A percentile compares a stretch with the other conserved stretches of the same genome.
phyloP scores from a whole-genome alignment of 2,888 invertebrate genomes.

The Eledone cirrhosa region DNA sequence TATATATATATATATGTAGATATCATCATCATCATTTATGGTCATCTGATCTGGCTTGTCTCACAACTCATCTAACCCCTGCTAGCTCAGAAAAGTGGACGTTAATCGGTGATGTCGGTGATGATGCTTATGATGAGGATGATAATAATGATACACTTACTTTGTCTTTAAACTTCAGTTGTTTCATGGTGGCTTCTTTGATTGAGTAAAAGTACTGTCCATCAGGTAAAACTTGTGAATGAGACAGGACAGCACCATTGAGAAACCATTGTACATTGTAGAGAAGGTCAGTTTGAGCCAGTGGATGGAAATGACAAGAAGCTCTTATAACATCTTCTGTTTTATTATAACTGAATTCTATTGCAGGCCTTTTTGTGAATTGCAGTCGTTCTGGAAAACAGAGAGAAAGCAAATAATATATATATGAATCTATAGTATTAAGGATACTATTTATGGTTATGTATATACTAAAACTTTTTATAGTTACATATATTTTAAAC shows the following conservation, averaged over 20 bases:
- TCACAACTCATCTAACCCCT: too few relatives aligned
- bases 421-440: too few relatives aligned
- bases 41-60: too few relatives aligned
- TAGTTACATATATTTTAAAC: too few relatives aligned
- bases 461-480: too few relatives aligned
- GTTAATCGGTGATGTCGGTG: too few relatives aligned
- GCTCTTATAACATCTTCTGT: neutral
- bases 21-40: too few relatives aligned
- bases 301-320: neutral
- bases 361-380: neutral
- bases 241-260: neutral
- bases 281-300: neutral
- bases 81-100: too few relatives aligned
- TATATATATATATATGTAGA: too few relatives aligned
- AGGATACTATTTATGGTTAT: too few relatives aligned
- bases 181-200: conserved; percentile 25
- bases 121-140: too few relatives aligned
- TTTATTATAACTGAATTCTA: neutral
- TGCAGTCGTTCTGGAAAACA: neutral
- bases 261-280: neutral
- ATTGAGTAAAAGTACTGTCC: conserved; percentile 15
- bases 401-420: neutral
- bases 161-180: conserved; percentile 32
- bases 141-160: too few relatives aligned
- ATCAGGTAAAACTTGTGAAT: neutral